phyloP scores from a whole-genome alignment of 2,888 invertebrate species.

The Metopia argyrocephala region DNA sequence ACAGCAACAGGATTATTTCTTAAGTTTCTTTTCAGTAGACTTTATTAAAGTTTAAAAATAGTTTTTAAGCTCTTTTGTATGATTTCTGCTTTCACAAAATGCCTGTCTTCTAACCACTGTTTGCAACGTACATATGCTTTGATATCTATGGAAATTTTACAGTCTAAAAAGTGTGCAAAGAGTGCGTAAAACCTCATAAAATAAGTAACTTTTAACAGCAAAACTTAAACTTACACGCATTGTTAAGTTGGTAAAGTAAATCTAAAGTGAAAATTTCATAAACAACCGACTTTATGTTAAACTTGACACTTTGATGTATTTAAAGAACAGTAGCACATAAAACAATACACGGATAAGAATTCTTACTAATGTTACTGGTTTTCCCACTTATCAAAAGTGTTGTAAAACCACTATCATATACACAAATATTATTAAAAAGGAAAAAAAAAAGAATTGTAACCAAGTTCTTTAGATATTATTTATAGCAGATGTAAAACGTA shows the following conservation, averaged over 20 bases:
- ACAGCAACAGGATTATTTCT: not conserved
- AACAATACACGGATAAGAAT: not conserved
- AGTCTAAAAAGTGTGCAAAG: not conserved
- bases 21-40: not conserved
- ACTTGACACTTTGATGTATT: slow-evolving; percentile 57
- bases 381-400: too few relatives aligned
- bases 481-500: too few relatives aligned
- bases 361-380: too few relatives aligned
- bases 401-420: too few relatives aligned
- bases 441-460: too few relatives aligned
- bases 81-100: not conserved
- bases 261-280: slow-evolving; percentile 44
- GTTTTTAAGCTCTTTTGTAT: not conserved
- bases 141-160: too few relatives aligned
- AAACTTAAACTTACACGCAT: slow-evolving; percentile 45
- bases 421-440: too few relatives aligned
- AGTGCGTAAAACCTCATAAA: slow-evolving; percentile 10
- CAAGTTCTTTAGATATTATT: too few relatives aligned
- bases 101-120: not conserved
- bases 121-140: too few relatives aligned
- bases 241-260: slow-evolving; percentile 44
- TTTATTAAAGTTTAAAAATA: not conserved
- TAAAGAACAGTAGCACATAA: not conserved
- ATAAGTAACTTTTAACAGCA: slow-evolving; percentile 26
- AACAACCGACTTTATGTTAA: slow-evolving; percentile 54